Conservation (phyloP, 2,888 invertebrate genomes). For the Eugnorisma glareosa region DNA sequence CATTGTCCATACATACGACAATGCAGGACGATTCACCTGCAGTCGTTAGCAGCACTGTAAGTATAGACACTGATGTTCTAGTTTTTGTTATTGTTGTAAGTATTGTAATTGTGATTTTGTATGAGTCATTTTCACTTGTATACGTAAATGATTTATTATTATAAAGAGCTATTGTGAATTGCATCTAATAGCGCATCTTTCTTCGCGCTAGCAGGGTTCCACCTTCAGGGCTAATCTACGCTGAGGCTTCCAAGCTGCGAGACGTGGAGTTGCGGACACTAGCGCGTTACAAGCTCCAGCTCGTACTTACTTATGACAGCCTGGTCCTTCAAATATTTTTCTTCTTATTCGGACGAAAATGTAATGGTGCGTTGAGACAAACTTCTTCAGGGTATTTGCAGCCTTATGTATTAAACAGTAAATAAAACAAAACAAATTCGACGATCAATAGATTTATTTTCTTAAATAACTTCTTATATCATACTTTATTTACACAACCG, state of each 20-base stretch:
- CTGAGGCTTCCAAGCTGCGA: not conserved
- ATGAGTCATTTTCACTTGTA: not conserved
- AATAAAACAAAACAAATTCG: conserved; percentile 58
- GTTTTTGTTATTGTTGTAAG: not conserved
- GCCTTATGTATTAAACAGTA: not conserved
- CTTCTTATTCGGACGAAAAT: not conserved
- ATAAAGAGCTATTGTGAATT: not conserved
- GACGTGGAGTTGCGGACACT: not conserved
- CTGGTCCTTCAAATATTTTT: not conserved
- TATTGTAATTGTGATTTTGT: not conserved
- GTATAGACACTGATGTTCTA: not conserved
- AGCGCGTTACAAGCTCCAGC: not conserved
- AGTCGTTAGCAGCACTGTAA: not conserved
- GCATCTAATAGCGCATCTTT: not conserved
- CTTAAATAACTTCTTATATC: conserved; percentile 81
- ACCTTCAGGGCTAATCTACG: not conserved
- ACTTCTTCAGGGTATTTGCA: not conserved
- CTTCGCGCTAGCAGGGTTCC: not conserved
- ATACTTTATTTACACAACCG: conserved; percentile 83
- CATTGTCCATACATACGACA: not conserved
- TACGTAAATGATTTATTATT: not conserved
- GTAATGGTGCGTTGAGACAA: not conserved
- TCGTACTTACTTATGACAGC: not conserved
- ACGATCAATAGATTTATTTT: conserved; percentile 85
- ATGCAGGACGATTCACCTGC: not conserved